These are phyloP conservation scores for Sarcophaga bullata DNA, from an alignment of 1,140 invertebrate genomes.

Conservation along the genomic window DNA sequence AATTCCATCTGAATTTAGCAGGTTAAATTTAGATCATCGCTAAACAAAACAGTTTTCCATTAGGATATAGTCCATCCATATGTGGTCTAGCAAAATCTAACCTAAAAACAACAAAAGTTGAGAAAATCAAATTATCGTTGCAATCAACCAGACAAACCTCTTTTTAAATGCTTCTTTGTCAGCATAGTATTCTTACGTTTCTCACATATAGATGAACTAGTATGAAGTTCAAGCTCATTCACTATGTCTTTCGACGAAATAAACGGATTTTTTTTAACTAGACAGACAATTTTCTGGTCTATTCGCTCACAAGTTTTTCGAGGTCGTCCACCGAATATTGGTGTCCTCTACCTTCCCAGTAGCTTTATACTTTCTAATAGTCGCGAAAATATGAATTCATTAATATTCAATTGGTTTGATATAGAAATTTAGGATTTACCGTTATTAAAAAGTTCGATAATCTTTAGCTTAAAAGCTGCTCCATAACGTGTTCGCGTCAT, in stretches of 20 bases:
- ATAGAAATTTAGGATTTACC: too few relatives aligned
- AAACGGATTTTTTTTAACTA: background rate
- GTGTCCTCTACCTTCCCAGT: too few relatives aligned
- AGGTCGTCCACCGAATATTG: background rate
- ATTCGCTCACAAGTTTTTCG: background rate
- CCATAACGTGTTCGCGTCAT: constrained; percentile 19
- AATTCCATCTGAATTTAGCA: too few relatives aligned
- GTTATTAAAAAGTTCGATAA: too few relatives aligned
- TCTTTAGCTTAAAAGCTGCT: too few relatives aligned
- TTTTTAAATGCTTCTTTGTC: background rate
- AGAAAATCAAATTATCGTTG: background rate
- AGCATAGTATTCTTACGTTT: background rate
- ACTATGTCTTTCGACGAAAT: background rate
- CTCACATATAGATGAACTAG: too few relatives aligned
- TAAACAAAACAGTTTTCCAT: constrained; percentile 5
- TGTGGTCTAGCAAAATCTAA: background rate
- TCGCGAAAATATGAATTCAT: background rate
- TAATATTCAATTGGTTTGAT: background rate
- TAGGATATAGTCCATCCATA: background rate
- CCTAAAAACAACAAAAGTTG: background rate
- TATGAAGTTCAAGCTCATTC: too few relatives aligned
- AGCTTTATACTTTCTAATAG: background rate
- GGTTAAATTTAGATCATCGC: constrained; percentile 16
- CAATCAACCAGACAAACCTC: background rate
- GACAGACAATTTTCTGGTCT: background rate